Base-by-base conservation (phyloP, 2,888 invertebrate genomes). In the Ditylenchus weischeri region DNA sequence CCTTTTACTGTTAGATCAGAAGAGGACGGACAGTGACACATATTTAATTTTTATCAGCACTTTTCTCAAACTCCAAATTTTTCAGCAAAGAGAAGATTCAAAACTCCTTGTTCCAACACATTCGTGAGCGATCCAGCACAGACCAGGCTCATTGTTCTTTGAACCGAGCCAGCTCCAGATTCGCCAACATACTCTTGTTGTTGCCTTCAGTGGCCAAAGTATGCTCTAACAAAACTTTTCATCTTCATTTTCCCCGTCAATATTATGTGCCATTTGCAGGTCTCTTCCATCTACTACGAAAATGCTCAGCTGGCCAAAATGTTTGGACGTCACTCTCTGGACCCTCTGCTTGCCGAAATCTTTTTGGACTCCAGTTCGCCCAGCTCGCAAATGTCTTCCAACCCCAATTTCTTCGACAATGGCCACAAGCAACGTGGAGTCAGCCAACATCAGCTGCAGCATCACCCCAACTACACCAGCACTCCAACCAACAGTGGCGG, bases 251-350 rank as follows among this genome's bases (percentile, higher is more conserved):
- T 43, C 43, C 11, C 43, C 2, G 8, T 43, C 13, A 43, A 43
- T 6, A 15, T 29, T 29, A 15, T 43, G 3, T 15, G 1, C 43
- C 43, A 43, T 15, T 43, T 43, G 43, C 43, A 43, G 43, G 43
- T 43, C n/a, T 74, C 77, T 38, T 71, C 78, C 0, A 62, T 81
- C 21, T 75, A 80, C 64, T 72, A 72, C 51, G 81, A 81, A 68
- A 81, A 81, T 71, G 76, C 79, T 60, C 78, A 78, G 57, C 62
- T 81, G 43, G 79, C 79, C 10, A 76, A 76, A 49, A 77, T 81
- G 77, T 81, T 81, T 68, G 81, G 78, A 15, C 73, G 72, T n/a
- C 70, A 71, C 7, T 66, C 66, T 19, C 69, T 80, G 58, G 80
- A 81, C 64, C 76, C 78, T 49, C 69, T 79, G 60, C 68, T 81